Evolutionary conservation across 2,797 vertebrate species (phyloP).

Genomic region (Manis javanica): DNA sequence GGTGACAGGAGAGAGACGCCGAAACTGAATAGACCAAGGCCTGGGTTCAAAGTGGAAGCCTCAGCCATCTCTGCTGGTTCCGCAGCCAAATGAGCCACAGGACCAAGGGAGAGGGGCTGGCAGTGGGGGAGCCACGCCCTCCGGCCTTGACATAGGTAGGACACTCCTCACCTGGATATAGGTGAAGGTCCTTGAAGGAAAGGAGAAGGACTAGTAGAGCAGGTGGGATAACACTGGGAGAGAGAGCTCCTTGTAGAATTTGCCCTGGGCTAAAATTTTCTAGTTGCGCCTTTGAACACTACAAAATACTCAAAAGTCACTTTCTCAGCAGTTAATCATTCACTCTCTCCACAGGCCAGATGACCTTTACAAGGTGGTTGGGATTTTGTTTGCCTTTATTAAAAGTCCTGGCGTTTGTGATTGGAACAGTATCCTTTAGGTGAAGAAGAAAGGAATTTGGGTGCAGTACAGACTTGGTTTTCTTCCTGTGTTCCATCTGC

Average conservation of each 20-base stretch:
- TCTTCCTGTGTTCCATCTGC: not conserved
- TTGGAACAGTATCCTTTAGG: not conserved
- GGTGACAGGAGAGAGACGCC: not conserved
- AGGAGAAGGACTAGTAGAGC: not conserved
- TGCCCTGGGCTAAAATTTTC: slow-evolving; percentile 48
- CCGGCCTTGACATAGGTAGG: not conserved
- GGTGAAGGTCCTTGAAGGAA: not conserved
- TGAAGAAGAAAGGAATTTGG: not conserved
- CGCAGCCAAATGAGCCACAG: not conserved
- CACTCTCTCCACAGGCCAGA: not conserved
- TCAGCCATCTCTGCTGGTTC: not conserved
- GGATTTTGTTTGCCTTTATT: slow-evolving; percentile 59
- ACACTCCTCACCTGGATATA: not conserved
- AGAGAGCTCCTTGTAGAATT: not conserved
- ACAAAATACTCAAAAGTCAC: slow-evolving; percentile 60
- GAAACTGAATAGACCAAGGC: not conserved
- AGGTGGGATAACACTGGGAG: no score
- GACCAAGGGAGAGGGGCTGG: no score
- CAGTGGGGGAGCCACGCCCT: not conserved
- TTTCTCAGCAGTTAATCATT: slow-evolving; percentile 76
- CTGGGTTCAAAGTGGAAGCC: not conserved
- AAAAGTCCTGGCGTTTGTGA: slow-evolving; percentile 42
- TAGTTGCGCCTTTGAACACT: slow-evolving; percentile 58
- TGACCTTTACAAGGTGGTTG: slow-evolving; percentile 62
- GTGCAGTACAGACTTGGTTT: not conserved